A percentile compares a stretch with the other conserved stretches of the same genome.
phyloP scores from a whole-genome alignment of 2,797 vertebrate genomes.

The Poeciliopsis paucimaculata region DNA sequence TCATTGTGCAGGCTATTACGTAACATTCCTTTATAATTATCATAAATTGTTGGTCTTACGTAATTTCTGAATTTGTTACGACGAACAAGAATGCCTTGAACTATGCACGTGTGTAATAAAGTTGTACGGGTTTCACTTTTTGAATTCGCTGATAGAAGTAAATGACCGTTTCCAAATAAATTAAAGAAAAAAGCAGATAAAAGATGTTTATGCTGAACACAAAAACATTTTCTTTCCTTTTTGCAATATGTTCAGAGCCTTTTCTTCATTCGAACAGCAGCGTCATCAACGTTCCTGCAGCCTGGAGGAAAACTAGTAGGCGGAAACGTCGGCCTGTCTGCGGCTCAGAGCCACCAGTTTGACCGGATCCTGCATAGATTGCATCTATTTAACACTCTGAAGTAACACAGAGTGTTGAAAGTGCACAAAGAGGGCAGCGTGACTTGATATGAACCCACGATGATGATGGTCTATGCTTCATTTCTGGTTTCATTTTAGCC shows the following conservation, averaged over 20 bases:
- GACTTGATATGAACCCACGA: neutral
- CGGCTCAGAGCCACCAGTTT: constrained; percentile 46
- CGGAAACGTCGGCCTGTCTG: constrained; percentile 20
- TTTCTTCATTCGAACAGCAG: neutral
- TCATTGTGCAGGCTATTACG: neutral
- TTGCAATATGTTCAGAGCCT: neutral
- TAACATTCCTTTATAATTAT: neutral
- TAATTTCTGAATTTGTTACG: neutral
- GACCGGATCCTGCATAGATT: constrained; percentile 56
- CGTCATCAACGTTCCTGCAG: neutral
- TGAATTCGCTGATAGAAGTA: neutral
- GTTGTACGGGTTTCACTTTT: neutral
- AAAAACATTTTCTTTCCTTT: neutral
- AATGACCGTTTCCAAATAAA: neutral
- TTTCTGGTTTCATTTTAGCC: neutral
- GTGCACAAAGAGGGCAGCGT: neutral
- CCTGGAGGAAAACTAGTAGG: constrained; percentile 19
- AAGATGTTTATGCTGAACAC: neutral
- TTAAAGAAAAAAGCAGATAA: neutral
- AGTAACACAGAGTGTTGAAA: constrained; percentile 1
- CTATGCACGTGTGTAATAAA: neutral
- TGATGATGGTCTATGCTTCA: rapidly evolving
- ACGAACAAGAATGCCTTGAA: neutral
- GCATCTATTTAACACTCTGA: constrained; percentile 25
- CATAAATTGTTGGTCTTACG: neutral